Evolutionary conservation across 2,113 vertebrate genomes (phyloP).

Genomic region (Canis aureus): DNA sequence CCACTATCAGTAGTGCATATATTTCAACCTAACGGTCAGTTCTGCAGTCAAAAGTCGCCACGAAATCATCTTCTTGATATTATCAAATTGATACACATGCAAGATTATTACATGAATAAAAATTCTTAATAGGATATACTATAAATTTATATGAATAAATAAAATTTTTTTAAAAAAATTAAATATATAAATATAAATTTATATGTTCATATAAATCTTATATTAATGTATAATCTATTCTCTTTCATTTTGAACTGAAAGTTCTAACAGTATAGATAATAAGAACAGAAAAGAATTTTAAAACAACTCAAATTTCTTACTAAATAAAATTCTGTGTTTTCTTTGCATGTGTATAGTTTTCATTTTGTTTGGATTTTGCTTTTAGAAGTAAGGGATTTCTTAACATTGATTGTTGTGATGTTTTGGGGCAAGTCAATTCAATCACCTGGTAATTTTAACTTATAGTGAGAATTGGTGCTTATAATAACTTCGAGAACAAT

Average conservation of each 20-base stretch:
- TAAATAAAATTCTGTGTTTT: conserved; percentile 50
- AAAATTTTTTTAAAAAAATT: no score
- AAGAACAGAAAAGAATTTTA: conserved; percentile 21
- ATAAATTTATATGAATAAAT: not conserved
- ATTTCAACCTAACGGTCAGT: conserved; percentile 44
- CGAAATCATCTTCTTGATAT: not conserved
- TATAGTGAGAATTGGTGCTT: not conserved
- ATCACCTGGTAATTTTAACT: conserved; percentile 38
- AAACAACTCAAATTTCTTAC: conserved; percentile 38
- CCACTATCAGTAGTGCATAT: not conserved
- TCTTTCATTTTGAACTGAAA: not conserved
- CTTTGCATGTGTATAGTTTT: not conserved
- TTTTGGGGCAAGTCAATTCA: conserved; percentile 18
- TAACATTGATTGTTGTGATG: not conserved
- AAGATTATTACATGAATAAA: conserved; percentile 18
- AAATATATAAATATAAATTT: no score
- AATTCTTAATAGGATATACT: not conserved
- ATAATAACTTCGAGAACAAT: conserved; percentile 6
- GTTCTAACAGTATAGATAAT: not conserved
- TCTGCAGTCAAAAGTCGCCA: not conserved
- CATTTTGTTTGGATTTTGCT: conserved; percentile 2
- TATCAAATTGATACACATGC: conserved; percentile 14
- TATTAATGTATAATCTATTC: not conserved
- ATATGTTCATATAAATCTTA: not conserved
- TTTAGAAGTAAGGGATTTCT: conserved; percentile 43